Base-by-base conservation (phyloP, 2,888 invertebrate genomes). In the Holacanthella duospinosa region DNA sequence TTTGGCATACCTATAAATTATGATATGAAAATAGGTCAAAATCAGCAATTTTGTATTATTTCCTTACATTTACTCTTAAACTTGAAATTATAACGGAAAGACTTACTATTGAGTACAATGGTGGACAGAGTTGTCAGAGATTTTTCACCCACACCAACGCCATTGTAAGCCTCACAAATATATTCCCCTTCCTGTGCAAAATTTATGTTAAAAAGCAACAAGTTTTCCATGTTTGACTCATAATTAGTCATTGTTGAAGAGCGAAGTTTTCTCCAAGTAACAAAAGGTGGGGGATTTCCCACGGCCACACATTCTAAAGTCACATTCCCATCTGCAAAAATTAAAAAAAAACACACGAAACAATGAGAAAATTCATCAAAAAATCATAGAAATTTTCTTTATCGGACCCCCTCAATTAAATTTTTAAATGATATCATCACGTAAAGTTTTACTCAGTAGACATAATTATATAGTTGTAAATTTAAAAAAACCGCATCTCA, bases 131-230 rank as follows among this genome's bases (percentile, higher is more conserved):
- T 83, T 43, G 81, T 77, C 63, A 80, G 74, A 9, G 78, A 75
- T 48, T 21, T 48, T 4, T 4, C 48, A 4, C 48, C 48, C 74
- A 83, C 75, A 55, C 81, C 74, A 74, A 82, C 72, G 65, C 82
- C 80, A 78, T 87, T 88, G 68, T 81, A 84, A 67, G 87, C 83
- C 43, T 84, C 81, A 74, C 93, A 93, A 19, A 87, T 82, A 76
- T 93, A 93, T 1, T 85, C 81, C 1, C 92, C 93, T 76, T 86
- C 82, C 75, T 87, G 87, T 12, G 80, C 77, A 0, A 81, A 78
- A 29, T 80, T 80, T 0, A 86, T 81, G 72, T 85, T 81, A 24
- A 77, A 76, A 56, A 88, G 82, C 54, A 85, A 75, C 2, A 78
- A 76, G 21, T 83, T 81, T 58, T 83, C 83, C 43, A 82, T 78